Evolutionary conservation across 2,888 invertebrate species (phyloP), one percentile per base, ranked within the genome.

Genomic region (Stratiomys singularior): DNA sequence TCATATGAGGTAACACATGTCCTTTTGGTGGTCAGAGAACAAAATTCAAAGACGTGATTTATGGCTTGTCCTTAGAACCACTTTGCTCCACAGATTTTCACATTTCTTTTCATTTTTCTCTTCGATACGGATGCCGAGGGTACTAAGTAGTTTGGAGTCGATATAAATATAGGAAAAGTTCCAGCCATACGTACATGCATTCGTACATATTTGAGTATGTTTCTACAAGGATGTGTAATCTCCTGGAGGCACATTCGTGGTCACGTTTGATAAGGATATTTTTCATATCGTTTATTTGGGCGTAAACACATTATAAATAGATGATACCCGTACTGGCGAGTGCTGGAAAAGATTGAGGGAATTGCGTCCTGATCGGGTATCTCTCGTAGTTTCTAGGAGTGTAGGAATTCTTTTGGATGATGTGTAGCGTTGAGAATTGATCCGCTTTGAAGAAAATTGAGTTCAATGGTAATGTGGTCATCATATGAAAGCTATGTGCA

Each of bases 1-100:
- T 74, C 74, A 74, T 74, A 74, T 74, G 74, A 74, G 74, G 74
- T 74, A 74, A 74, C 74, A 74, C 74, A 74, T 74, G 74, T 74
- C 74, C 74, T 60, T 1, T 74, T 37, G 60, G 74, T 74, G 74
- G 74, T 60, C 74, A 60, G 74, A 3, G 37, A 74, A 60, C 60
- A 44, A 74, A 74, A 74, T 30, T 60, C 44, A 30, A 9, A 74
- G 46, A 64, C 64, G 64, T 76, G 76, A 76, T 76, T 76, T 76
- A 76, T 76, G 23, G 47, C 76, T 64, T 76, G 76, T 76, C 76
- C 76, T 76, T 76, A 63, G 76, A 60, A 76, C 74, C 74, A 74
- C 74, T 74, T 74, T 74, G 74, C 74, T 74, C 37, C 74, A 69
- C 69, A 69, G 69, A 69, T 69, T 69, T 56, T 56, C 58, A 28